A percentile compares a stretch with the other conserved stretches of the same genome.
These are phyloP conservation scores for Zaprionus bogoriensis DNA, from an alignment of 2,888 invertebrate genomes.

Conservation along the genomic window DNA sequence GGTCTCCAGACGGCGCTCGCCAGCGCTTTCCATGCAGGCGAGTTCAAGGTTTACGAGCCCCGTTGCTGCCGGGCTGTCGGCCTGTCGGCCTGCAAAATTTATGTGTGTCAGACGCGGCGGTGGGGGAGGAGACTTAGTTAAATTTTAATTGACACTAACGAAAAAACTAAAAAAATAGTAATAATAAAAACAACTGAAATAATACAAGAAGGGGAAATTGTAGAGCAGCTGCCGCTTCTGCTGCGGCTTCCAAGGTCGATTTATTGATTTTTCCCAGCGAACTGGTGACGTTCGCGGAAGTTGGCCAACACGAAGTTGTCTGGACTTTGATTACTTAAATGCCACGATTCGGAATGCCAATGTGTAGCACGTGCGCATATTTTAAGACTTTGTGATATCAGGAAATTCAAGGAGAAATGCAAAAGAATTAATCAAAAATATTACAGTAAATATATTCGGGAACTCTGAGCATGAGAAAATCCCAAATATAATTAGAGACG, in stretches of 20 bases:
- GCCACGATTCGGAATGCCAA: constrained; percentile 7
- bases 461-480: no score
- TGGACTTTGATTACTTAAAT: constrained; percentile 34
- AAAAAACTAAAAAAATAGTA: not conserved
- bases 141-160: constrained; percentile 45
- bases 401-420: not conserved
- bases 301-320: constrained; percentile 44
- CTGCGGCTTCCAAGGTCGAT: constrained; percentile 71
- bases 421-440: not conserved
- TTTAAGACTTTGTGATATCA: not conserved
- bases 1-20: constrained; percentile 21
- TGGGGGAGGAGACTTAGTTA: constrained; percentile 24
- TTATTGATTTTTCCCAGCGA: constrained; percentile 76
- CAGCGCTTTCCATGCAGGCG: constrained; percentile 34
- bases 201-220: constrained; percentile 32
- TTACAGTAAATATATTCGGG: no score
- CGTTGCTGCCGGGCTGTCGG: no score
- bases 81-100: no score
- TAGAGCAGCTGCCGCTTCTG: constrained; percentile 10
- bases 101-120: constrained; percentile 12
- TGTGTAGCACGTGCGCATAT: not conserved
- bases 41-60: constrained; percentile 71
- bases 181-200: not conserved
- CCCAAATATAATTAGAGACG: no score
- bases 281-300: constrained; percentile 55